Percentiles rank a stretch among this genome's conserved stretches.
Conservation (phyloP, 2,888 invertebrate genomes). For the Troides aeacus region DNA sequence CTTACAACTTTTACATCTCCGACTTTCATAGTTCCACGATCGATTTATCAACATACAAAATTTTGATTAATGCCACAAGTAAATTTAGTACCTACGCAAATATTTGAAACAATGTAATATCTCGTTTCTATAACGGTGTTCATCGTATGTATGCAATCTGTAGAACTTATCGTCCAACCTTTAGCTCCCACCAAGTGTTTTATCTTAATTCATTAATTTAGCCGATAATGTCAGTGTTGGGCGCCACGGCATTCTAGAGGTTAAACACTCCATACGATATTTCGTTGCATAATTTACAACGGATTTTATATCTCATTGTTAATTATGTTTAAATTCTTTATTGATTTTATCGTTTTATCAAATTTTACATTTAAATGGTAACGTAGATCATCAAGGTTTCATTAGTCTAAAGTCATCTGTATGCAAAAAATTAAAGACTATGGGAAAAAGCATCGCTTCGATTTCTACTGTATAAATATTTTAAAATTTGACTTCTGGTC, state of each 20-base stretch:
- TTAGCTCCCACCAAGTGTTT: constrained; percentile 49
- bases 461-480: background rate
- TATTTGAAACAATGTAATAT: too few species aligned
- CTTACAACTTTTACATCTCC: too few species aligned
- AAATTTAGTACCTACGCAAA: too few species aligned
- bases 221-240: constrained; percentile 43
- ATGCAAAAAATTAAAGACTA: background rate
- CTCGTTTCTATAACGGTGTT: background rate
- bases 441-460: background rate
- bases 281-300: constrained; percentile 28
- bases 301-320: constrained; percentile 2
- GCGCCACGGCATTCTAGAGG: constrained; percentile 19
- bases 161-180: constrained; percentile 51
- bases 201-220: constrained; percentile 60
- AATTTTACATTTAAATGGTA: too few species aligned
- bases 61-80: too few species aligned
- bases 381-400: too few species aligned
- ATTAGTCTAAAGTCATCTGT: too few species aligned
- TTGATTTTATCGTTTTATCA: too few species aligned
- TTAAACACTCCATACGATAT: constrained; percentile 14
- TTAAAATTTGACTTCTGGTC: background rate
- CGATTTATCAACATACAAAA: too few species aligned
- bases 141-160: constrained; percentile 38
- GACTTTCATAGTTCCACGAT: too few species aligned
- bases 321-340: background rate